Evolutionary conservation across 2,888 invertebrate species (phyloP), one percentile per base, ranked within the genome.

Genomic region (Andricus quercusramuli): DNA sequence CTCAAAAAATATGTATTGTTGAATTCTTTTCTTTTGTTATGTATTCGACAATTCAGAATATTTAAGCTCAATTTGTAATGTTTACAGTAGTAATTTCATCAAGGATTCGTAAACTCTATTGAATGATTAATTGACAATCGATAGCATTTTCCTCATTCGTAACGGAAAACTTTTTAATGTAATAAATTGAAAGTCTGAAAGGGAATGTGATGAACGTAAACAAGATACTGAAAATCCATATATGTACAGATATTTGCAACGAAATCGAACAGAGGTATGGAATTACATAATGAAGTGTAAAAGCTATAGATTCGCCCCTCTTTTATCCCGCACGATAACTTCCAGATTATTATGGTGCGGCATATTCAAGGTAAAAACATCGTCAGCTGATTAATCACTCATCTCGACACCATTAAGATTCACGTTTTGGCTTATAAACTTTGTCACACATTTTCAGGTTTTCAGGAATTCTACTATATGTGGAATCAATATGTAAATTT

Each of bases 401-500:
- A 32, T 37, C 2, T 17, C 47, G 47, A 44, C 68, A 68, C 44
- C 47, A 68, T 68, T 47, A 20, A 29, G 2, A 25, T 47, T 44
- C 17, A 44, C 47, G 15, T 44, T 29, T 64, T 17, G 2, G 17
- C 4, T 64, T 13, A 5, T 0, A 9, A 29, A 64, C 15, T 29
- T 64, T 17, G 2, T 13, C 25, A 25, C 0, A 15, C 4, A 5
- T 25, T 64, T 64, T 64, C 17, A 11, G 13, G 13, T 62, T 22
- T 22, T n/a, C 22, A 62, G 17, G 25, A n/a, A 6, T 62, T 17
- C 64, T 29, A 3, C 29, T 15, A 6, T 22, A 13, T 44, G 22
- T 68, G 29, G 11, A 67, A 44, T 47, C 44, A 47, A 47, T 17
- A 68, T 68, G 68, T 25, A 25, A 68, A 44, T 47, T 44, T 64